Evolutionary conservation across 1,140 invertebrate genomes (phyloP).

Genomic region (Hyles vespertilio): DNA sequence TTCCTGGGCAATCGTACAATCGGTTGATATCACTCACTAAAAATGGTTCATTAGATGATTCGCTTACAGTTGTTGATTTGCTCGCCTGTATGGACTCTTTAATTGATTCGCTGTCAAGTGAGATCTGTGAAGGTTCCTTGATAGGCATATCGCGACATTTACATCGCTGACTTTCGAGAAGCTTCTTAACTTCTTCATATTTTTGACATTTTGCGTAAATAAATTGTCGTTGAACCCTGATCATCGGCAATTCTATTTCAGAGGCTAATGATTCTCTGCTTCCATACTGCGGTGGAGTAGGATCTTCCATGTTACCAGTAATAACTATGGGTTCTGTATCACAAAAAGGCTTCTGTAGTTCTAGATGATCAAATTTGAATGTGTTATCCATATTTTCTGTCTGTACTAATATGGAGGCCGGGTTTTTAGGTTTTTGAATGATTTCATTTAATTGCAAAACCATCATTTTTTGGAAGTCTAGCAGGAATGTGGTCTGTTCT

Average conservation of each 20-base stretch:
- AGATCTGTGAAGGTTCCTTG: neutral
- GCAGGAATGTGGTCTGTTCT: constrained; percentile 60
- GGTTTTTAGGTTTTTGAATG: constrained; percentile 31
- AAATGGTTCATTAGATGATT: constrained; percentile 34
- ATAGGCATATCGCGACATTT: constrained; percentile 29
- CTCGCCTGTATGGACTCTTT: constrained; percentile 4
- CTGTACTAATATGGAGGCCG: constrained; percentile 41
- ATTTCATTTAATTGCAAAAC: constrained; percentile 63
- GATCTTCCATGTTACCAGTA: constrained; percentile 40
- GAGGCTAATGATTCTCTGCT: constrained; percentile 55
- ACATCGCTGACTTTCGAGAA: constrained; percentile 45
- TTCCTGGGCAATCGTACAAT: constrained; percentile 45
- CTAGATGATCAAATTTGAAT: constrained; percentile 40
- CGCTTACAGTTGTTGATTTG: constrained; percentile 18
- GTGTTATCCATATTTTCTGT: constrained; percentile 33
- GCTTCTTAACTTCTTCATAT: constrained; percentile 51
- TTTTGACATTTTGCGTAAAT: constrained; percentile 64
- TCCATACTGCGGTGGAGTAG: constrained; percentile 41
- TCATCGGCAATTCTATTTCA: constrained; percentile 49
- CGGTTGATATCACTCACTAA: constrained; percentile 36
- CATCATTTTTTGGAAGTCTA: constrained; percentile 61
- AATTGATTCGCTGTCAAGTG: neutral
- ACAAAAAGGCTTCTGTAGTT: constrained; percentile 25
- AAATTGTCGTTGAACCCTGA: constrained; percentile 49
- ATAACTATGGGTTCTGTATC: constrained; percentile 45